Evolutionary conservation across 2,797 vertebrate genomes (phyloP).

Genomic region (Poecilia velifera): DNA sequence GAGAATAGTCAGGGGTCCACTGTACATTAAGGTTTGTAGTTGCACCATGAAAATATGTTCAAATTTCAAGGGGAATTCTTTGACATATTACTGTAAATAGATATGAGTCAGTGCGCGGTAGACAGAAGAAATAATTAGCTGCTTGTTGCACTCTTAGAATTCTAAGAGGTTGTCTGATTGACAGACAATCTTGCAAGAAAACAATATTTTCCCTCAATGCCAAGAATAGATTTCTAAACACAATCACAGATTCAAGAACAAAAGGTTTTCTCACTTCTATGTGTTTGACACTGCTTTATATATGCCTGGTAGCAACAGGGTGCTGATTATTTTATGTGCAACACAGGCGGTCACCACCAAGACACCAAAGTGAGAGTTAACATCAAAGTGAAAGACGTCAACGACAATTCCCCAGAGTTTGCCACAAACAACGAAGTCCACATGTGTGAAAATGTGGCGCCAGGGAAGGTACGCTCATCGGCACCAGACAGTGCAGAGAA

Average conservation of each 20-base stretch:
- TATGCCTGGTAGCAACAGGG: not conserved
- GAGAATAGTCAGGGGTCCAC: not conserved
- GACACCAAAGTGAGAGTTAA: conserved; percentile 93
- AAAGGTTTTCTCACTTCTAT: conserved; percentile 24
- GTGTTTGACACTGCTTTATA: conserved; percentile 20
- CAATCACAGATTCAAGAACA: conserved; percentile 14
- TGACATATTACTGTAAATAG: not conserved
- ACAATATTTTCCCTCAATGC: conserved; percentile 33
- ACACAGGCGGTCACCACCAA: conserved; percentile 89
- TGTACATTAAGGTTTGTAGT: not conserved
- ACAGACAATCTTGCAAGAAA: conserved; percentile 32
- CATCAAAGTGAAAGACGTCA: conserved; percentile 91
- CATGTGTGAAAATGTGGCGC: conserved; percentile 90
- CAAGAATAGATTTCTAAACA: conserved; percentile 30
- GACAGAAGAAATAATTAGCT: conserved; percentile 9
- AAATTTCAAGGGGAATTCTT: not conserved
- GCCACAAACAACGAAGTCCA: conserved; percentile 89
- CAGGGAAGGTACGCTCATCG: conserved; percentile 84
- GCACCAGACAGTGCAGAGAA: not conserved
- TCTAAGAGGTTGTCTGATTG: conserved; percentile 48
- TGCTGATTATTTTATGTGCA: conserved; percentile 27
- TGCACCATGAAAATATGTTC: not conserved
- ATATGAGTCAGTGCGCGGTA: not conserved
- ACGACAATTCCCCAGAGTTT: conserved; percentile 94
- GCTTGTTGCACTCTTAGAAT: conserved; percentile 35